Base-by-base conservation (phyloP, 2,888 invertebrate genomes). In the Coelinius sp. region DNA sequence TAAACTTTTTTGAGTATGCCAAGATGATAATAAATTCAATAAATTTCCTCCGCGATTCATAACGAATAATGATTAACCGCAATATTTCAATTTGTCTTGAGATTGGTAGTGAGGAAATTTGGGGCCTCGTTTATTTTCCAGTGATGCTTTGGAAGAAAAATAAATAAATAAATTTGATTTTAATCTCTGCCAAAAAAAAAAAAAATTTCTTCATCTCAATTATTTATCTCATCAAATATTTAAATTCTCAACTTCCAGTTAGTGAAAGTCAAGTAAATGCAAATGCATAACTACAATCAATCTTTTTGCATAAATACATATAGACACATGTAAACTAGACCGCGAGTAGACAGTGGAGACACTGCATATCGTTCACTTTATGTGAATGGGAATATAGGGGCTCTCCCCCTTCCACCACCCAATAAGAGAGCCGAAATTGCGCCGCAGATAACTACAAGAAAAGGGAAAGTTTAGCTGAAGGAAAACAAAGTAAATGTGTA, bases 271-370 rank as follows among this genome's bases (percentile, higher is more conserved):
- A n/a, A 12, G n/a, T 31, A 10, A 12, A 59, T 20, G 31, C 35
- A 31, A 59, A 10, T 17, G 14, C 59, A 59, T 59, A 59, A n/a
- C n/a, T n/a, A n/a, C n/a, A n/a, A n/a, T n/a, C n/a, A 59, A 59
- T 59, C 31, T 59, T 10, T 52, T 10, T 63, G 53, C 46, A 52
- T 27, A 44, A 53, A 8, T 66, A 56, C 41, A 24, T 46, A 63
- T 49, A 38, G 67, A 70, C 41, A 27, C 56, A 14, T 46, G 59
- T 59, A 41, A 25, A 41, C 38, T 67, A 59, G 69, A 71, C 67
- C 70, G 71, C 70, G 81, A 77, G 83, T 82, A 84, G 83, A 83
- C 83, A 76, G 68, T 73, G 78, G 72, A 78, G 82, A 83, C 82
- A 84, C 83, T 83, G 83, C 82, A 82, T n/a, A n/a, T 82, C 81